Evolutionary conservation across 2,888 invertebrate species (phyloP).

Genomic region (Schizaphis graminum): DNA sequence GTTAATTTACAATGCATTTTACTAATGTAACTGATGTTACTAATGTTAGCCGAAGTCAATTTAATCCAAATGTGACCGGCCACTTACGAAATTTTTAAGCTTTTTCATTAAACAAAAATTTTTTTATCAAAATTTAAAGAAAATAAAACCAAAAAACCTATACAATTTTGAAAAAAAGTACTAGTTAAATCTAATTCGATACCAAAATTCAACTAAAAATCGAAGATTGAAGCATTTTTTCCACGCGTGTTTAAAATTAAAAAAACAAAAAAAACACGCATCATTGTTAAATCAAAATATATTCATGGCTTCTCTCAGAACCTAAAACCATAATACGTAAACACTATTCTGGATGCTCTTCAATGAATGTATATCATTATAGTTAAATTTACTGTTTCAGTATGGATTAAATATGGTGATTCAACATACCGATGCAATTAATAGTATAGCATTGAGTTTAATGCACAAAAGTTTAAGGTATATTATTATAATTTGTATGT

Average conservation of each 20-base stretch:
- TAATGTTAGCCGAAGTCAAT: background rate
- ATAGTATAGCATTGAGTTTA: constrained; percentile 96
- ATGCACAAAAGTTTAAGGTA: constrained; percentile 93
- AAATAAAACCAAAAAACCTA: background rate
- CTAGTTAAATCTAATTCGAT: background rate
- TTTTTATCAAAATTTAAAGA: background rate
- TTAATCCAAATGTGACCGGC: background rate
- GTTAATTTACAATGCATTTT: background rate
- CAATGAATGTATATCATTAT: constrained; percentile 35
- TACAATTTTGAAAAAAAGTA: background rate
- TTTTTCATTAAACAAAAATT: background rate
- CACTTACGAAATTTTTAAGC: background rate
- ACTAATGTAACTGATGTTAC: background rate
- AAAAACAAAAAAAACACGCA: background rate
- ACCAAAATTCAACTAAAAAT: background rate
- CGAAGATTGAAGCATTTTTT: background rate
- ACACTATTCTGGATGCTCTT: background rate
- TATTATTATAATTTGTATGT: constrained; percentile 12
- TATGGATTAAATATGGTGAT: constrained; percentile 99
- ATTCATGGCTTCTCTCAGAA: background rate
- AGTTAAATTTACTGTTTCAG: constrained; percentile 74
- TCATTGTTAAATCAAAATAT: background rate
- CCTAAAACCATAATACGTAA: background rate
- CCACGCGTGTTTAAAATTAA: background rate
- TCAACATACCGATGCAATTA: constrained; percentile 97